Base-by-base conservation (phyloP, 2,797 vertebrate genomes). In the Carcharodon carcharias region DNA sequence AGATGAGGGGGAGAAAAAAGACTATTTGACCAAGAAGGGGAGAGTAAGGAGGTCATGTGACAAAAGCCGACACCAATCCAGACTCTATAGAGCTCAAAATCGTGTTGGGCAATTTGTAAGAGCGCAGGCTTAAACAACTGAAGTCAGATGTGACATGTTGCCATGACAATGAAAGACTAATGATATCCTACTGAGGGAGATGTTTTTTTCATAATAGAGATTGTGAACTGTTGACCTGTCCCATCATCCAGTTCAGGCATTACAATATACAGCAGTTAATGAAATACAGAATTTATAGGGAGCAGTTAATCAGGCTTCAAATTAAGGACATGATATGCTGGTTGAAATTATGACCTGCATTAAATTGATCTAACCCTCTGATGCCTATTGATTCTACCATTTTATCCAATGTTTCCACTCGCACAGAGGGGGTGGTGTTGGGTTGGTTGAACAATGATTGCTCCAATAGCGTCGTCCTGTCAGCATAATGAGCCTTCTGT, bases 221-320 rank as follows among this genome's bases (percentile, higher is more conserved):
- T 4, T 31, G 94, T 77, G 69, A 95, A 73, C 94, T 77, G 6
- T n/a, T 95, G 69, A 95, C 94, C 94, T 56, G 14, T 23, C 67
- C 21, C 45, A 35, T 31, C 94, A 28, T 18, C 40, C 12, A 95
- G 40, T 54, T n/a, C 69, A 3, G 11, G 45, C 23, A 50, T 77
- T 21, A 77, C 50, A 71, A 35, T 2, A 93, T 67, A 67, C 91
- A 40, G 69, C 31, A 71, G 69, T 95, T 95, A 95, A 73, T 71
- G 94, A 56, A 95, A 77, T 56, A 73, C 67, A 9, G 16, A 73
- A 77, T 95, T 95, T 95, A 77, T 73, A 35, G 26, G 28, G 69
- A 56, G 94, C 50, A 56, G 94, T 95, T 95, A 77, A 95, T 73
- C 94, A 95, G 50, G 50, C 94, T 95, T 95, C 94, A 95, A 77